Base-by-base conservation (phyloP, 2,797 vertebrate genomes). In the Premnoplex brunnescens region DNA sequence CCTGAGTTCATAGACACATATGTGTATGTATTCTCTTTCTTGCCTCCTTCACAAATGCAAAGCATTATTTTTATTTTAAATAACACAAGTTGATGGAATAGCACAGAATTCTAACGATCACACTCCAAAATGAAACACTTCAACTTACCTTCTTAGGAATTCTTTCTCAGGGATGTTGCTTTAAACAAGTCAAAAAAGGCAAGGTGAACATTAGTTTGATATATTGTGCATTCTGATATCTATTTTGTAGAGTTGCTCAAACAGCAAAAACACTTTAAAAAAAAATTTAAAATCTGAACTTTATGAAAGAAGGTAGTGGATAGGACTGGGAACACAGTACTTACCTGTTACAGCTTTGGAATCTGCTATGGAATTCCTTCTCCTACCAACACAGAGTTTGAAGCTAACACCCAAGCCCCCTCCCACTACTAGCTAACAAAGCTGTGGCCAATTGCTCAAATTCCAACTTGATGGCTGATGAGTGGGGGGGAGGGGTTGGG, bases 1-100 rank as follows among this genome's bases (percentile, higher is more conserved):
- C 2, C 1, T 26, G 21, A 62, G 12, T 46, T 55, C 0, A 0
- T 5, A 82, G 44, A 78, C 5, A 24, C 6, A 4, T 3, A 4
- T 3, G 4, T 30, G 4, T 49, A 34, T 5, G 12, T 26, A 22
- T 84, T 56, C 14, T 85, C 39, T 52, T 37, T 81, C 51, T 52
- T 39, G 15, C 30, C 68, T 77, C 87, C 68, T 89, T 88, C 49
- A 60, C 64, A 83, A 78, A 73, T 22, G 24, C 19, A 90, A 63
- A 82, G 7, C 15, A 19, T 73, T 73, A 17, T 68, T 91, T 66
- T 66, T 32, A 78, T 85, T 88, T 73, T 17, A 41, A 49, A 39
- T 63, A 48, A 48, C 21, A 11, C 13, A 64, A 64, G 28, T 21
- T 43, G 27, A 18, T 34, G 58, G 18, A 56, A 82, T 8, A 85